These are phyloP conservation scores for Desoria tigrina DNA, from an alignment of 2,888 invertebrate genomes.

Conservation along the genomic window DNA sequence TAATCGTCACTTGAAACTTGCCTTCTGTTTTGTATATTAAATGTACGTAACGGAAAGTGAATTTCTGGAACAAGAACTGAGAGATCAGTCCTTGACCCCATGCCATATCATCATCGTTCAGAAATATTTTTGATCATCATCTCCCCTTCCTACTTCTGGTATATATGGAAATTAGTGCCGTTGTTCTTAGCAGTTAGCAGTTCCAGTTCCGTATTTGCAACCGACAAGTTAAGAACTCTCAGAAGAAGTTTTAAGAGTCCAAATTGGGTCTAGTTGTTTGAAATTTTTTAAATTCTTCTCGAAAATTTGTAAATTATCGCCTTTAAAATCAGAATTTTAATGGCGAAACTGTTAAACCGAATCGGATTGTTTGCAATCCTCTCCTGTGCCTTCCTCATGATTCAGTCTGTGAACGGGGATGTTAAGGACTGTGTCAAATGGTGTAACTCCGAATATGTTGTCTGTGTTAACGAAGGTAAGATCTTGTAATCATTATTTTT, in stretches of 20 bases:
- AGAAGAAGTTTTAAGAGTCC: too few relatives aligned
- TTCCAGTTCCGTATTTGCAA: too few relatives aligned
- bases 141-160: background rate
- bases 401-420: background rate
- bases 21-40: too few relatives aligned
- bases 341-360: too few relatives aligned
- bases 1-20: background rate
- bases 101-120: background rate
- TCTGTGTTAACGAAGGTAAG: slow-evolving; percentile 21
- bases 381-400: background rate
- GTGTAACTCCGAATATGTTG: slow-evolving; percentile 13
- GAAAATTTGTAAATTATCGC: too few relatives aligned
- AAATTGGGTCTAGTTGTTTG: too few relatives aligned
- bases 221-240: too few relatives aligned
- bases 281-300: too few relatives aligned
- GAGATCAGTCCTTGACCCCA: slow-evolving; percentile 6
- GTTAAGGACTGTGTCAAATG: slow-evolving; percentile 20
- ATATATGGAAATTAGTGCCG: too few relatives aligned
- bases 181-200: too few relatives aligned
- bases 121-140: background rate
- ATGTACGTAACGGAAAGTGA: background rate
- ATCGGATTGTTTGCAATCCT: too few relatives aligned
- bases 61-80: background rate
- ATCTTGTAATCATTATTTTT: background rate
- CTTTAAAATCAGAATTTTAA: too few relatives aligned